phyloP scores from a whole-genome alignment of 2,888 invertebrate species.

The Tuta absoluta region DNA sequence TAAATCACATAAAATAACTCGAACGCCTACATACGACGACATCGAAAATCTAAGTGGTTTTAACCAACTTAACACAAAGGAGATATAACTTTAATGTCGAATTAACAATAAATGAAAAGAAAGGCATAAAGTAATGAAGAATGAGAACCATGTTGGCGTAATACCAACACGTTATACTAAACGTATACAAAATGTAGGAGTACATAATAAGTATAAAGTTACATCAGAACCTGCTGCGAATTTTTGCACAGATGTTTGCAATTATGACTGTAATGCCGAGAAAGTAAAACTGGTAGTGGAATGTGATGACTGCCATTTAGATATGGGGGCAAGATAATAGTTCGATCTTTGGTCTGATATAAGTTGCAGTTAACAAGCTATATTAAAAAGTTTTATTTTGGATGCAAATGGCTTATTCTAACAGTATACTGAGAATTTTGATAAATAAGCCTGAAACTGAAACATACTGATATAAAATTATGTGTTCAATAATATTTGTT shows the following conservation, averaged over 20 bases:
- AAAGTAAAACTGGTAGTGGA: constrained; percentile 23
- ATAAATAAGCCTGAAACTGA: too few species aligned
- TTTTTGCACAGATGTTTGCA: constrained; percentile 22
- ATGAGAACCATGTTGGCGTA: constrained; percentile 38
- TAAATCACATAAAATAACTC: too few species aligned
- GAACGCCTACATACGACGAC: background rate
- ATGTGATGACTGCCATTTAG: constrained; percentile 23
- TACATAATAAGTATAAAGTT: constrained; percentile 26
- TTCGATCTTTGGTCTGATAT: constrained; percentile 23
- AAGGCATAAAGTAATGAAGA: background rate
- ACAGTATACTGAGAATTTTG: too few species aligned
- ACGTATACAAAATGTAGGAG: constrained; percentile 30
- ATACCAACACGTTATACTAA: constrained; percentile 38
- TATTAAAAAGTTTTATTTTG: too few species aligned
- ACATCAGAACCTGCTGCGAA: constrained; percentile 25
- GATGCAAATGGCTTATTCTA: too few species aligned
- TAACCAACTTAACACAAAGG: background rate
- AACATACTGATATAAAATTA: too few species aligned
- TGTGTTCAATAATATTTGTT: too few species aligned
- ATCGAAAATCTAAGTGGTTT: background rate
- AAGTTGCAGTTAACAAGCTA: background rate
- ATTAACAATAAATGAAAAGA: background rate
- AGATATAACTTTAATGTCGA: background rate
- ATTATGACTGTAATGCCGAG: constrained; percentile 18
- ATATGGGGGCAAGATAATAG: constrained; percentile 29